Conservation (phyloP, 2,113 vertebrate genomes). For the Heloderma charlesbogerti region DNA sequence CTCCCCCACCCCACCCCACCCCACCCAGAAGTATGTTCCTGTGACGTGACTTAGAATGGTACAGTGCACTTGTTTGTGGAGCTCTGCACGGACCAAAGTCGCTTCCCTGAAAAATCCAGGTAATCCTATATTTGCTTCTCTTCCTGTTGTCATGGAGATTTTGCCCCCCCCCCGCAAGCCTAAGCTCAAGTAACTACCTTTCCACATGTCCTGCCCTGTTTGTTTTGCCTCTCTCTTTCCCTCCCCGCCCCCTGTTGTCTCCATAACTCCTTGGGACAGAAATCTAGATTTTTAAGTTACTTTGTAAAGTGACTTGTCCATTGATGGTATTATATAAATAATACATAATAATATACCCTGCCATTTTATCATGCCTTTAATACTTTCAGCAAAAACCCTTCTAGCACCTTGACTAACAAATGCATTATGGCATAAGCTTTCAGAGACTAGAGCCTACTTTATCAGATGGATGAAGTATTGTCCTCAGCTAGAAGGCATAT, state of each 20-base stretch:
- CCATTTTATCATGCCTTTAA: neutral
- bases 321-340: neutral
- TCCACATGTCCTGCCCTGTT: no score
- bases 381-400: neutral
- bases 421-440: neutral
- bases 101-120: no score
- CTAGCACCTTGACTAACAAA: neutral
- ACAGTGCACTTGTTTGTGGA: no score
- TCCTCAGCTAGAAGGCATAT: neutral
- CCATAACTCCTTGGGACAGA: neutral
- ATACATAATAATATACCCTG: neutral
- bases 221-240: neutral
- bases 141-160: no score
- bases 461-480: neutral
- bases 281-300: neutral
- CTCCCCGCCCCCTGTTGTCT: neutral
- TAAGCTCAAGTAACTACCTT: neutral
- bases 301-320: neutral
- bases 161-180: no score
- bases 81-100: no score
- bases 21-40: no score
- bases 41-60: no score
- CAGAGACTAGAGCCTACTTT: neutral
- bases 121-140: no score
- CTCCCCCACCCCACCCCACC: no score